A percentile compares a stretch with the other conserved stretches of the same genome.
Conservation (phyloP, 2,113 vertebrate species). For the Onychostruthus taczanowskii region DNA sequence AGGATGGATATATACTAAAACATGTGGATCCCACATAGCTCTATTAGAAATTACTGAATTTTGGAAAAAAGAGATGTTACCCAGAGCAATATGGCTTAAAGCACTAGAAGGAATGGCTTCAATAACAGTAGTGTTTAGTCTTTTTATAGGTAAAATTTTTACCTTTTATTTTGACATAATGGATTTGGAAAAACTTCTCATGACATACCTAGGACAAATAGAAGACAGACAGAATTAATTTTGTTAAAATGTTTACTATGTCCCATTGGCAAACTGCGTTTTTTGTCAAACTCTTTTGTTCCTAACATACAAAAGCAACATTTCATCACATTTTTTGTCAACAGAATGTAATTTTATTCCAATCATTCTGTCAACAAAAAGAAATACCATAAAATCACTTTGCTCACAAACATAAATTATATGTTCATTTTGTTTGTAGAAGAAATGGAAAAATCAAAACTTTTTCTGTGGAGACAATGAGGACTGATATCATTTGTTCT, state of each 20-base stretch:
- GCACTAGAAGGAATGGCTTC: not conserved
- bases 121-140: not conserved
- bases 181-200: slow-evolving; percentile 2
- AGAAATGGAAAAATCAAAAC: slow-evolving; percentile 48
- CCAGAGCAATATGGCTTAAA: not conserved
- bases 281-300: slow-evolving; percentile 47
- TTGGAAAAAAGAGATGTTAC: not conserved
- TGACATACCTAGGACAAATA: not conserved
- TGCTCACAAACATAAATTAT: slow-evolving; percentile 42
- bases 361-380: slow-evolving; percentile 64
- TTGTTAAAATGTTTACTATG: slow-evolving; percentile 31
- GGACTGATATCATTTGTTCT: not conserved
- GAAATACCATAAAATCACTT: slow-evolving; percentile 53
- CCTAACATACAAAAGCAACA: not conserved
- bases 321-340: slow-evolving; percentile 61
- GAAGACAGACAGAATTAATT: slow-evolving; percentile 45
- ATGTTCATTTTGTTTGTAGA: slow-evolving; percentile 22
- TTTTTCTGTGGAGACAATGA: slow-evolving; percentile 20
- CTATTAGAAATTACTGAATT: not conserved
- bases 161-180: slow-evolving; percentile 7
- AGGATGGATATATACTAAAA: not conserved
- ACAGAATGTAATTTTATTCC: slow-evolving; percentile 64
- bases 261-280: not conserved
- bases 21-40: not conserved
- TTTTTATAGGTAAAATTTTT: slow-evolving; percentile 22